Evolutionary conservation across 1,140 invertebrate genomes (phyloP).

Genomic region (Drosophila ohnishii): DNA sequence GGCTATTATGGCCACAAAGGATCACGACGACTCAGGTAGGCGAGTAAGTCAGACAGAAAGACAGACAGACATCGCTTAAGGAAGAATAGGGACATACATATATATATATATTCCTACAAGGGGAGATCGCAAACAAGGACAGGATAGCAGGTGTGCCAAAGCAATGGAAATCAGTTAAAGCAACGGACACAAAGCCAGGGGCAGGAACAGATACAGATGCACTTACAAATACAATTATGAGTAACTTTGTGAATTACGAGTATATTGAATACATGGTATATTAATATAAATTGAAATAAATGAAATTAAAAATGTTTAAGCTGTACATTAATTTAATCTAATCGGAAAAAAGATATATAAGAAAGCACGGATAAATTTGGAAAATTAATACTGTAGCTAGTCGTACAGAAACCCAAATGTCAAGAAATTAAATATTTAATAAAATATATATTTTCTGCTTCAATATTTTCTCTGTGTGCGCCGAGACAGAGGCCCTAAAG

Average conservation of each 20-base stretch:
- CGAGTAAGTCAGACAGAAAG: conserved; percentile 14
- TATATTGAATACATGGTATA: too few relatives aligned
- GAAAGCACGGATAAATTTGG: too few relatives aligned
- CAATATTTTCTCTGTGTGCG: conserved; percentile 11
- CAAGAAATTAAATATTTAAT: background rate
- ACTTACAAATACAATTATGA: background rate
- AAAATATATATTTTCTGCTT: too few relatives aligned
- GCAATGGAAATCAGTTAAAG: conserved; percentile 69
- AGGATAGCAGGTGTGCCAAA: conserved; percentile 64
- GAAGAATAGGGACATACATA: background rate
- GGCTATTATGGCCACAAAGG: conserved; percentile 57
- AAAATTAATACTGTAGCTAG: too few relatives aligned
- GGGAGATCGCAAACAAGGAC: conserved; percentile 29
- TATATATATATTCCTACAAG: background rate
- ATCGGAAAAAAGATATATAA: too few relatives aligned
- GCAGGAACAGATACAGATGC: conserved; percentile 20
- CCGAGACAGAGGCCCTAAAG: conserved; percentile 19
- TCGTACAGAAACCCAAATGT: too few relatives aligned
- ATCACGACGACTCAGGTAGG: conserved; percentile 47
- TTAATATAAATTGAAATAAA: background rate
- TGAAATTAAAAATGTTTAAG: background rate
- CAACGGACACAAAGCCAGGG: conserved; percentile 15
- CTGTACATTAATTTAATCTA: too few relatives aligned
- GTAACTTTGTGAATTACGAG: too few relatives aligned
- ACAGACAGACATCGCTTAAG: conserved; percentile 2